Percentiles rank a stretch among this genome's conserved stretches.
These are phyloP conservation scores for Creontiades dilutus DNA, from an alignment of 2,888 invertebrate genomes.

Conservation along the genomic window DNA sequence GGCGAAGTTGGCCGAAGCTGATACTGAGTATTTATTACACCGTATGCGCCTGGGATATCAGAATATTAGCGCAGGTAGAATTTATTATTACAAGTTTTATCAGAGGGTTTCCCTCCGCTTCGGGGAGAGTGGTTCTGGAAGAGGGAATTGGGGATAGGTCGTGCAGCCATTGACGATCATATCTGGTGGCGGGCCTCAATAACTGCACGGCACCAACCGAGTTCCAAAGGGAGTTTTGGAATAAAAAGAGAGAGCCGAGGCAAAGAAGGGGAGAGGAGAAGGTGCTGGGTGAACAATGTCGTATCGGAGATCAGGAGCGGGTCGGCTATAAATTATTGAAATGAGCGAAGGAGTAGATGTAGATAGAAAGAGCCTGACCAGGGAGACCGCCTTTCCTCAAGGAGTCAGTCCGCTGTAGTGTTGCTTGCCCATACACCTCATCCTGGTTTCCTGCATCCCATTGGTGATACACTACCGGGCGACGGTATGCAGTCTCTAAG, in stretches of 20 bases:
- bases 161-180: conserved; percentile 71
- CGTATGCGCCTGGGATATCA: conserved; percentile 33
- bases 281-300: conserved; percentile 71
- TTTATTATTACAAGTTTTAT: conserved; percentile 69
- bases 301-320: conserved; percentile 71
- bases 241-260: conserved; percentile 50
- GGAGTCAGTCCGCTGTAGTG: conserved; percentile 40
- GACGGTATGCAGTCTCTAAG: not conserved
- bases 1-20: conserved; percentile 9
- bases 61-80: conserved; percentile 65
- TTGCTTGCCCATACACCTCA: conserved; percentile 9
- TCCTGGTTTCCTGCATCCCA: not conserved
- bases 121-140: conserved; percentile 51
- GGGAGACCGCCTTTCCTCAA: conserved; percentile 61
- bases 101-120: conserved; percentile 49
- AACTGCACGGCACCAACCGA: conserved; percentile 69
- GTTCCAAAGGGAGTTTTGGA: conserved; percentile 61
- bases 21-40: conserved; percentile 40
- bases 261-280: conserved; percentile 54
- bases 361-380: conserved; percentile 65
- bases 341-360: conserved; percentile 70
- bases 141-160: conserved; percentile 69
- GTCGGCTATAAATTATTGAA: conserved; percentile 71
- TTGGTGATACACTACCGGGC: conserved; percentile 22
- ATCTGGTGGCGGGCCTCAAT: conserved; percentile 70